Percentiles rank a stretch among this genome's conserved stretches.
Evolutionary conservation across 2,113 vertebrate genomes (phyloP).

Genomic region (Nipponia nippon): DNA sequence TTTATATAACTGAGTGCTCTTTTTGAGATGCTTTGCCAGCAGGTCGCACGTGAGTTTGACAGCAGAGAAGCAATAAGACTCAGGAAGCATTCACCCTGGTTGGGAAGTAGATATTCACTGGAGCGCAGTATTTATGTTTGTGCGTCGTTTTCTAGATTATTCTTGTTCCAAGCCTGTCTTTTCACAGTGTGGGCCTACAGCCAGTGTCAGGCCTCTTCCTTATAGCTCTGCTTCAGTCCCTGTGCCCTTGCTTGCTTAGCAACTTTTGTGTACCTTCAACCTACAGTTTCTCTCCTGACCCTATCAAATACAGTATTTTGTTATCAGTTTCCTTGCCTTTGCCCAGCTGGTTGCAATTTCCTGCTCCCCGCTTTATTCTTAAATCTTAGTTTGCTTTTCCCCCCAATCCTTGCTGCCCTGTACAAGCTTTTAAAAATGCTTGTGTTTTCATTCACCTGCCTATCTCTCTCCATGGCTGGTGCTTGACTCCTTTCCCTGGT

Average conservation of each 20-base stretch:
- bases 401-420: background rate
- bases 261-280: background rate
- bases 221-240: background rate
- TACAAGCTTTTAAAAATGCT: background rate
- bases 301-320: background rate
- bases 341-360: background rate
- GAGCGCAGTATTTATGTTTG: background rate
- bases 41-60: accelerated
- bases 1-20: background rate
- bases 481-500: background rate
- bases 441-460: background rate
- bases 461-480: background rate
- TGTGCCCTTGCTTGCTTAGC: background rate
- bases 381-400: background rate
- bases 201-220: background rate
- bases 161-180: background rate
- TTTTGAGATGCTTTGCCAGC: background rate
- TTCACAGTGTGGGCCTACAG: background rate
- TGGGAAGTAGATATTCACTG: background rate
- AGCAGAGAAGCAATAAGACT: background rate
- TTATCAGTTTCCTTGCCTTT: background rate
- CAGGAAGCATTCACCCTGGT: background rate
- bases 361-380: background rate
- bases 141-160: background rate
- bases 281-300: background rate